Conservation (phyloP, 2,888 invertebrate genomes). For the Biston betularia region DNA sequence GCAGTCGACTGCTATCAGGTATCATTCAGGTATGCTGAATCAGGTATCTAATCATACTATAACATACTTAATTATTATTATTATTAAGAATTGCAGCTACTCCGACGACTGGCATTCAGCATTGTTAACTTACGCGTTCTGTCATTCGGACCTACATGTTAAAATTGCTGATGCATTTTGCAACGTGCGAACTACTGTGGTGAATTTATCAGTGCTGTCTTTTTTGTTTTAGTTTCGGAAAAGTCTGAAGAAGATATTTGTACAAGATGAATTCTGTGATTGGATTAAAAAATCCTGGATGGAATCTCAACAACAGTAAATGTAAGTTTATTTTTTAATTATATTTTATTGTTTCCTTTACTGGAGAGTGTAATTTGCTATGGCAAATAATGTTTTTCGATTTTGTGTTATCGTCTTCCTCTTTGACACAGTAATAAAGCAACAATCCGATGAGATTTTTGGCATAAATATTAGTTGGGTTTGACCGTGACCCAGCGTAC, state of each 20-base stretch:
- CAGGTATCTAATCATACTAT: no score
- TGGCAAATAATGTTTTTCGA: no score
- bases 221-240: conserved; percentile 14
- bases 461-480: no score
- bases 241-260: not conserved
- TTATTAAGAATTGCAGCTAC: not conserved
- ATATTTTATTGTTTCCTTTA: not conserved
- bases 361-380: no score
- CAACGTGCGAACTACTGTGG: not conserved
- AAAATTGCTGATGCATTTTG: not conserved
- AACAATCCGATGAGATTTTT: no score
- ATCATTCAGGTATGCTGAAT: no score
- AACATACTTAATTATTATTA: not conserved
- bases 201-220: not conserved
- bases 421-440: no score
- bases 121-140: conserved; percentile 10
- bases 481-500: no score
- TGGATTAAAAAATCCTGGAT: conserved; percentile 57
- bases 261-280: conserved; percentile 55
- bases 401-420: no score
- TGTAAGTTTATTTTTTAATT: conserved; percentile 57
- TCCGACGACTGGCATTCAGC: conserved; percentile 2
- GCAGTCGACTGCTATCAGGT: not conserved
- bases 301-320: conserved; percentile 66
- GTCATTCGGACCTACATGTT: conserved; percentile 15